Conservation (phyloP, 2,113 vertebrate genomes). For the Bubalus kerabau region DNA sequence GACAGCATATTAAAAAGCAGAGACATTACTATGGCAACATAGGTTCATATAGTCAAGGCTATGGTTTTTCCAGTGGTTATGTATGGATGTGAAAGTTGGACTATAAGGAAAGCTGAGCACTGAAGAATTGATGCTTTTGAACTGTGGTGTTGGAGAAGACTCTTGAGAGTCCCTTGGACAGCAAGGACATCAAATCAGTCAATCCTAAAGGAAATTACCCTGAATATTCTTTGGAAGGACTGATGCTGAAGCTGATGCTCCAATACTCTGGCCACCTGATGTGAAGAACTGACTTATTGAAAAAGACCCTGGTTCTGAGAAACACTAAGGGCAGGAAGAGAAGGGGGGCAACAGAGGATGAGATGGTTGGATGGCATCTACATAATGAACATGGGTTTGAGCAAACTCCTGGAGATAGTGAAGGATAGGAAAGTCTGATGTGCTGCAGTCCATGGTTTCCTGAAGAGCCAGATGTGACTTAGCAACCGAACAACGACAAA, state of each 20-base stretch:
- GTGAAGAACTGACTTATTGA: not conserved
- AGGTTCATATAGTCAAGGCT: not conserved
- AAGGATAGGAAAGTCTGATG: not conserved
- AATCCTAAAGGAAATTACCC: not conserved
- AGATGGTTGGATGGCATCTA: not conserved
- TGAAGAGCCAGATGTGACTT: not conserved
- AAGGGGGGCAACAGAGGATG: not conserved
- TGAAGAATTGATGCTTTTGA: not conserved
- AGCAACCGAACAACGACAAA: not conserved
- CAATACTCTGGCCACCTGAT: not conserved
- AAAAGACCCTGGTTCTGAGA: not conserved
- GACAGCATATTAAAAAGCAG: not conserved
- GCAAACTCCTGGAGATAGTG: not conserved
- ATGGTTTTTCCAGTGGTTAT: not conserved
- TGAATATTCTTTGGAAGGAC: not conserved
- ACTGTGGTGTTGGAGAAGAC: not conserved
- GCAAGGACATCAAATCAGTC: not conserved
- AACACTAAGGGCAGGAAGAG: not conserved
- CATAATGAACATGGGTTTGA: not conserved
- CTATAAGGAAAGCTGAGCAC: not conserved
- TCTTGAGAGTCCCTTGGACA: not conserved
- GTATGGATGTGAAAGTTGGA: not conserved
- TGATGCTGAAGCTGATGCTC: not conserved
- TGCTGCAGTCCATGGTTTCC: not conserved
- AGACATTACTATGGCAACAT: not conserved